phyloP scores from a whole-genome alignment of 2,113 vertebrate species.

The Dasypus novemcinctus region DNA sequence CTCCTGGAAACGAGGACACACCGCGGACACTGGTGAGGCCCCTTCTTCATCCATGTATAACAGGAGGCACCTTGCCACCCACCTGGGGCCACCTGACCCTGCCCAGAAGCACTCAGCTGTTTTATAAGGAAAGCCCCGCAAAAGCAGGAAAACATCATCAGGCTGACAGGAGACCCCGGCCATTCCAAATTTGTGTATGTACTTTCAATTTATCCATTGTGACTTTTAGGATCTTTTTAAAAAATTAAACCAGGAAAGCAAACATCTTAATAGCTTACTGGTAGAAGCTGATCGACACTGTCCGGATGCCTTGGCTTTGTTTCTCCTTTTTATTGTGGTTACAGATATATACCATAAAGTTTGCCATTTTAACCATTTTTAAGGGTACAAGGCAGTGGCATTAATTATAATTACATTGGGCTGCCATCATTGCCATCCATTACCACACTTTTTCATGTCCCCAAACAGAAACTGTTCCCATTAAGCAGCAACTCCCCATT shows the following conservation, averaged over 20 bases:
- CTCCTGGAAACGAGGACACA: slow-evolving; percentile 87
- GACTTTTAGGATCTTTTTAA: not conserved
- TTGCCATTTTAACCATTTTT: too few relatives aligned
- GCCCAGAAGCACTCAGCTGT: rapidly evolving
- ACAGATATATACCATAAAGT: too few relatives aligned
- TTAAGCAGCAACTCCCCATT: too few relatives aligned
- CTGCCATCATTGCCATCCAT: too few relatives aligned
- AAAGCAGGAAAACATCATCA: not conserved
- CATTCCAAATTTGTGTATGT: not conserved
- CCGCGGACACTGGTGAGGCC: not conserved
- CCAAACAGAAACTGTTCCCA: too few relatives aligned
- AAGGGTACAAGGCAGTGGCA: too few relatives aligned
- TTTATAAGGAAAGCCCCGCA: not conserved
- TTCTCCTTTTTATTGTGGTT: too few relatives aligned
- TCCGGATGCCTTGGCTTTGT: too few relatives aligned
- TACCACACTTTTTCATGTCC: too few relatives aligned
- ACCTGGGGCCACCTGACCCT: rapidly evolving
- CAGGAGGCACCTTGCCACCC: rapidly evolving
- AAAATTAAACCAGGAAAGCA: not conserved
- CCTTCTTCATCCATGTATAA: rapidly evolving
- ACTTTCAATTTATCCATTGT: not conserved
- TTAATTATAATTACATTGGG: too few relatives aligned
- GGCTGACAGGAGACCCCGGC: not conserved
- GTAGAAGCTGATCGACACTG: too few relatives aligned
- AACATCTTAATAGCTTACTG: not conserved